phyloP scores from a whole-genome alignment of 2,888 invertebrate genomes.

The Eupithecia dodoneata region DNA sequence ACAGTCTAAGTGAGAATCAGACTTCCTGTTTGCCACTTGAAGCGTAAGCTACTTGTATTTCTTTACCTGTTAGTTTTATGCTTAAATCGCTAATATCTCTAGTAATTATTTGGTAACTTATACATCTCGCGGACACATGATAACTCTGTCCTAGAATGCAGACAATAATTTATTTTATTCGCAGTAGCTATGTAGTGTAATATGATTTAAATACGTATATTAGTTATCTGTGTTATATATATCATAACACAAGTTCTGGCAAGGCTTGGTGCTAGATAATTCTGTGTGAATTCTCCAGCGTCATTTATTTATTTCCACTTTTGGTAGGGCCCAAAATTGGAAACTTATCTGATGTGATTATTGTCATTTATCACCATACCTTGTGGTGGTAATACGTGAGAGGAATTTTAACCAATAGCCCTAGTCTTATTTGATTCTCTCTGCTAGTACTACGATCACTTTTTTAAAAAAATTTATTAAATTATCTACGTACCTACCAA shows the following conservation, averaged over 20 bases:
- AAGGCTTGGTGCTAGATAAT: too few relatives aligned
- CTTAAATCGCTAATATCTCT: neutral
- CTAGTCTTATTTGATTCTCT: neutral
- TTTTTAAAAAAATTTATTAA: too few relatives aligned
- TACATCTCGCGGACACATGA: too few relatives aligned
- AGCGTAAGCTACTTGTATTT: constrained; percentile 54
- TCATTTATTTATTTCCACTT: neutral
- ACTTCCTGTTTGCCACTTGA: constrained; percentile 49
- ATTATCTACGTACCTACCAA: neutral
- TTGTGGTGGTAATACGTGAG: neutral
- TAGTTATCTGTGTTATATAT: too few relatives aligned
- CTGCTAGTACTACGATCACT: neutral
- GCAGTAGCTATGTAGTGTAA: too few relatives aligned
- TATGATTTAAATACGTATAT: too few relatives aligned
- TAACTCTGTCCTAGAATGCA: too few relatives aligned
- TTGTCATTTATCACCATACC: neutral
- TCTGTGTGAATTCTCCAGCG: too few relatives aligned
- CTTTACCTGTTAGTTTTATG: neutral
- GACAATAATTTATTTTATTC: too few relatives aligned
- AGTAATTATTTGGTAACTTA: too few relatives aligned
- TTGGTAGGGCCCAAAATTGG: neutral
- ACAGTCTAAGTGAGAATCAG: constrained; percentile 42
- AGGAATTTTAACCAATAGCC: neutral
- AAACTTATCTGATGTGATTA: neutral
- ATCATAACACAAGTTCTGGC: too few relatives aligned